Evolutionary conservation across 2,888 invertebrate species (phyloP).

Genomic region (Caenorhabditis sp.): DNA sequence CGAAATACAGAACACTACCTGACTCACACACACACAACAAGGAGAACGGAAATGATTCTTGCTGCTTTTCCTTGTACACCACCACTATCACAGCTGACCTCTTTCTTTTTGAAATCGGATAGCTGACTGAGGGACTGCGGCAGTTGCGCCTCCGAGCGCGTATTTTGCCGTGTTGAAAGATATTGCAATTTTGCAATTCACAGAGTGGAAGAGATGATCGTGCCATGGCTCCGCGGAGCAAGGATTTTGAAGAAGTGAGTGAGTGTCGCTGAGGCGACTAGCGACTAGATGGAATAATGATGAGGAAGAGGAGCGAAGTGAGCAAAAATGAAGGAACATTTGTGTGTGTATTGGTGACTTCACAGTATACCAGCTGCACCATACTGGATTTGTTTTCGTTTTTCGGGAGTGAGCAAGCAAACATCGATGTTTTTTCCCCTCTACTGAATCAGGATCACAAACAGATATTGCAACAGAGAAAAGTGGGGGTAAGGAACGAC

Average conservation of each 20-base stretch:
- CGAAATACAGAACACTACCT: neutral
- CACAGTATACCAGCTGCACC: constrained; percentile 3
- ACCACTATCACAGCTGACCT: constrained; percentile 43
- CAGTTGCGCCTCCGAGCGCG: constrained; percentile 20
- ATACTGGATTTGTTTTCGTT: constrained; percentile 9
- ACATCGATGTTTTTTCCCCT: neutral
- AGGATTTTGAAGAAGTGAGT: neutral
- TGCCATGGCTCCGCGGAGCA: constrained; percentile 14
- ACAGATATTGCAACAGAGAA: neutral
- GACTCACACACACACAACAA: constrained; percentile 8
- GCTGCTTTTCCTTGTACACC: neutral
- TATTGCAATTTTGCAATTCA: constrained; percentile 38
- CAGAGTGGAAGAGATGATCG: constrained; percentile 16
- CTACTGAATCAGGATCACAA: neutral
- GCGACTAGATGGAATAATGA: neutral
- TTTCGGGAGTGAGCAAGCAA: neutral
- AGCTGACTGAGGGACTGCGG: neutral
- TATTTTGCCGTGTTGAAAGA: constrained; percentile 29
- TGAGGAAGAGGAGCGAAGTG: neutral
- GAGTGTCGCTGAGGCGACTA: neutral
- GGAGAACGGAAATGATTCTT: constrained; percentile 42
- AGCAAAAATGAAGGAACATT: constrained; percentile 1
- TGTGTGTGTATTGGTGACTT: neutral
- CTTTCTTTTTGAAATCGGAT: constrained; percentile 54
- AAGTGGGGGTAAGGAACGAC: neutral